A percentile compares a stretch with the other conserved stretches of the same genome.
Evolutionary conservation across 2,888 invertebrate species (phyloP).

Genomic region (Limnephilus lunatus): DNA sequence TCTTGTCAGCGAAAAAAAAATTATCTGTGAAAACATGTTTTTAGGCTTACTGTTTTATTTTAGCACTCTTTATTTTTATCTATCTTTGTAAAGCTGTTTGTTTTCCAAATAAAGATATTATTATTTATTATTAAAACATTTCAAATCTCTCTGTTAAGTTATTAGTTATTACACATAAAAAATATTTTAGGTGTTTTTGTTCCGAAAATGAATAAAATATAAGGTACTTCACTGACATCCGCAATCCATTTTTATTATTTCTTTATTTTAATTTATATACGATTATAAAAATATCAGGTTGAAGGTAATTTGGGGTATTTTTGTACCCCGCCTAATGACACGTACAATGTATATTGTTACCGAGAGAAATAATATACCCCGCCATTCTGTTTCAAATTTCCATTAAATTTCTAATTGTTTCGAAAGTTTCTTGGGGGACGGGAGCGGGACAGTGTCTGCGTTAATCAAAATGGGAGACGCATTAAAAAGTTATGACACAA

Average conservation of each 20-base stretch:
- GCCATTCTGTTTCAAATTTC: conserved; percentile 34
- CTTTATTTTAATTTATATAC: not conserved
- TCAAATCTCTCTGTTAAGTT: no score
- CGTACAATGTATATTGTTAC: conserved; percentile 1
- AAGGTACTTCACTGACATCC: not conserved
- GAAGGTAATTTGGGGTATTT: not conserved
- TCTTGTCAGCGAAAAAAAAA: no score
- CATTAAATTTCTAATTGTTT: conserved; percentile 36
- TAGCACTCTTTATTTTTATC: no score
- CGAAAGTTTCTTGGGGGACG: not conserved
- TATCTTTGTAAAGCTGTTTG: no score
- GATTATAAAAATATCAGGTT: not conserved
- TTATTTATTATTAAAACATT: no score
- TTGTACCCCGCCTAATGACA: not conserved
- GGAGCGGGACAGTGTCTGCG: not conserved
- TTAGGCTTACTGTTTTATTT: no score
- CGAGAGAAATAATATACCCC: not conserved
- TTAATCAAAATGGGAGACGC: conserved; percentile 41
- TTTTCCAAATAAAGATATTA: no score
- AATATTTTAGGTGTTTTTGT: no score
- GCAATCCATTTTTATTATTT: not conserved
- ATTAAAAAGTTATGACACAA: conserved; percentile 40
- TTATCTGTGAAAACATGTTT: no score
- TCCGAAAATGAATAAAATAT: no score
- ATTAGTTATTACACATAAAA: no score